These are phyloP conservation scores for Dascillus cervinus DNA, from an alignment of 2,888 invertebrate species.

Conservation along the genomic window DNA sequence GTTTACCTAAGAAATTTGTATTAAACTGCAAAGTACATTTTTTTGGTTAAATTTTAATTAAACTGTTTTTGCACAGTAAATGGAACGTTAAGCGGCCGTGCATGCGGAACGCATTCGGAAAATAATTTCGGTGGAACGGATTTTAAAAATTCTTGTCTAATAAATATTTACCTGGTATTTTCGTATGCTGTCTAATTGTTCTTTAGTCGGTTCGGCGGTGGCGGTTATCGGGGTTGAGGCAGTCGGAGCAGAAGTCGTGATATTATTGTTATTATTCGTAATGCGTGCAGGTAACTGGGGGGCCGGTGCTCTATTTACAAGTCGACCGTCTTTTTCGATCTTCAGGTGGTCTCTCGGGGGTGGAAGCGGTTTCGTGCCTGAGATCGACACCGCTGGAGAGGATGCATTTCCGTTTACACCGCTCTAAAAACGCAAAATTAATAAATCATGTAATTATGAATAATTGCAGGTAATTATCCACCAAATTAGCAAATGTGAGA, in stretches of 20 bases:
- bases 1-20: too few relatives aligned
- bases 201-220: conserved; percentile 63
- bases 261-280: conserved; percentile 44
- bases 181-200: conserved; percentile 85
- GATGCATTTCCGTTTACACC: conserved; percentile 32
- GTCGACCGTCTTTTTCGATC: conserved; percentile 52
- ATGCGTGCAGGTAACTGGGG: conserved; percentile 61
- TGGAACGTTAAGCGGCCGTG: too few relatives aligned
- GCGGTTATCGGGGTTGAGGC: conserved; percentile 36
- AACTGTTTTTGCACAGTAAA: too few relatives aligned
- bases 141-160: too few relatives aligned
- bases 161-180: conserved; percentile 74
- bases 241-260: conserved; percentile 18
- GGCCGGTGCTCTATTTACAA: conserved; percentile 58
- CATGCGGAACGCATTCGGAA: neutral
- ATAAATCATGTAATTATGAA: too few relatives aligned
- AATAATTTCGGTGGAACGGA: neutral
- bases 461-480: too few relatives aligned
- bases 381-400: conserved; percentile 38
- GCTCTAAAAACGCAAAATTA: conserved; percentile 33
- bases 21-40: too few relatives aligned
- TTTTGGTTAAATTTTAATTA: too few relatives aligned
- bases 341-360: conserved; percentile 59
- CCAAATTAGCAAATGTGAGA: too few relatives aligned
- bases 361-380: conserved; percentile 47